Evolutionary conservation across 1,140 invertebrate species (phyloP).

Genomic region (Caenorhabditis latens): DNA sequence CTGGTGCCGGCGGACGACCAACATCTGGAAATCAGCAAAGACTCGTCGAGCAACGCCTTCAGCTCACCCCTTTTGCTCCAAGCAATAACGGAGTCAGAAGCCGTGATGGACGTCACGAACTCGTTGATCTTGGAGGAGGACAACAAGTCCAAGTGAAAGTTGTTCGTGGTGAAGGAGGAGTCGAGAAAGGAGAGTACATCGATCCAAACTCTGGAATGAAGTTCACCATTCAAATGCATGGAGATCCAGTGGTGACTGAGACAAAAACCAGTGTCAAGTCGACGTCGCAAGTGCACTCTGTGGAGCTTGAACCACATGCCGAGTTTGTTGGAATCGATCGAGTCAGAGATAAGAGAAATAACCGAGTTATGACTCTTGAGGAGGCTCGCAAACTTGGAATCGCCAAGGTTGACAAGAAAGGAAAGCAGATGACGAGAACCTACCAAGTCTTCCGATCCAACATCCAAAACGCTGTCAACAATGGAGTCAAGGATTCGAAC

Average conservation of each 20-base stretch:
- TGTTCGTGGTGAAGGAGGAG: conserved; percentile 65
- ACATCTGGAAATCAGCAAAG: conserved; percentile 45
- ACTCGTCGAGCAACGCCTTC: conserved; percentile 74
- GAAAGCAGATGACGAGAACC: conserved; percentile 75
- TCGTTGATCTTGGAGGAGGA: conserved; percentile 69
- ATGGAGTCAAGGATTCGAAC: conserved; percentile 72
- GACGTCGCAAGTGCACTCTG: conserved; percentile 75
- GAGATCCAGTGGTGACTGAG: conserved; percentile 74
- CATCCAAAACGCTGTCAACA: conserved; percentile 75
- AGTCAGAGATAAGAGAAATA: conserved; percentile 74
- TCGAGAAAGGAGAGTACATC: conserved; percentile 76
- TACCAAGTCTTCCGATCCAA: conserved; percentile 77
- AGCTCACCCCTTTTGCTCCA: conserved; percentile 73
- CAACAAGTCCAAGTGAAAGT: conserved; percentile 70
- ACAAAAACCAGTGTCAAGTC: conserved; percentile 77
- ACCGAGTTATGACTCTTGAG: conserved; percentile 72
- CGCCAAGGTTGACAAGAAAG: conserved; percentile 77
- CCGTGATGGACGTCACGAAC: conserved; percentile 65
- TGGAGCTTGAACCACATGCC: conserved; percentile 77
- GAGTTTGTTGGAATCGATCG: conserved; percentile 77
- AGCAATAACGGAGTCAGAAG: background rate
- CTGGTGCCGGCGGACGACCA: conserved; percentile 79
- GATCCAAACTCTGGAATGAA: conserved; percentile 72
- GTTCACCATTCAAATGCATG: conserved; percentile 69
- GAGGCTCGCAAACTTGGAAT: conserved; percentile 76